Conservation (phyloP, 1,140 invertebrate species). For the Ylistrum balloti region DNA sequence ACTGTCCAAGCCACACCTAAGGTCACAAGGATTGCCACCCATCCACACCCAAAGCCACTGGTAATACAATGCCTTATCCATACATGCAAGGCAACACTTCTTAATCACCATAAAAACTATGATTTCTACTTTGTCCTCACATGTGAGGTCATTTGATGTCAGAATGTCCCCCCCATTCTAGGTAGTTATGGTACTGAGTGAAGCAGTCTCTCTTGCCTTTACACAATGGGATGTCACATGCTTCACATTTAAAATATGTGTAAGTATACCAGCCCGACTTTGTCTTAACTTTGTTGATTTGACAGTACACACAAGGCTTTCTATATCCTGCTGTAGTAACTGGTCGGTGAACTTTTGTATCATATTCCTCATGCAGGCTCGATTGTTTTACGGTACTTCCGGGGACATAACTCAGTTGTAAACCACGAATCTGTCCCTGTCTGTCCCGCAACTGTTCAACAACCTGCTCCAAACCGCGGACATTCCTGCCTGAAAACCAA, state of each 20-base stretch:
- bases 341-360: slow-evolving; percentile 43
- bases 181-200: slow-evolving; percentile 51
- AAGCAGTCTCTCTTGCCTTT: slow-evolving; percentile 56
- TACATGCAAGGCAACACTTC: no score
- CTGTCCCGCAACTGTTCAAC: not conserved
- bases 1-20: no score
- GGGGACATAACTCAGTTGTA: slow-evolving; percentile 18
- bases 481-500: not conserved
- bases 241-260: slow-evolving; percentile 58
- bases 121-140: no score
- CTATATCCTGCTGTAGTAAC: slow-evolving; percentile 55
- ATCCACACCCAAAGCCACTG: no score
- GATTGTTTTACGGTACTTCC: not conserved
- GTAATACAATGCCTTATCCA: no score
- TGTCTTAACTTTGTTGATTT: slow-evolving; percentile 61
- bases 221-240: slow-evolving; percentile 60
- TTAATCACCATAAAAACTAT: no score
- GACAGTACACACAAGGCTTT: slow-evolving; percentile 61
- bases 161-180: not conserved
- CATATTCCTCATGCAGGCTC: not conserved
- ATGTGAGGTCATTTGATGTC: no score
- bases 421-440: not conserved
- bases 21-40: no score
- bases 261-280: slow-evolving; percentile 61
- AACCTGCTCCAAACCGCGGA: not conserved